Evolutionary conservation across 2,113 vertebrate genomes (phyloP), one percentile per base, ranked within the genome.

Genomic region (Chauna torquata): DNA sequence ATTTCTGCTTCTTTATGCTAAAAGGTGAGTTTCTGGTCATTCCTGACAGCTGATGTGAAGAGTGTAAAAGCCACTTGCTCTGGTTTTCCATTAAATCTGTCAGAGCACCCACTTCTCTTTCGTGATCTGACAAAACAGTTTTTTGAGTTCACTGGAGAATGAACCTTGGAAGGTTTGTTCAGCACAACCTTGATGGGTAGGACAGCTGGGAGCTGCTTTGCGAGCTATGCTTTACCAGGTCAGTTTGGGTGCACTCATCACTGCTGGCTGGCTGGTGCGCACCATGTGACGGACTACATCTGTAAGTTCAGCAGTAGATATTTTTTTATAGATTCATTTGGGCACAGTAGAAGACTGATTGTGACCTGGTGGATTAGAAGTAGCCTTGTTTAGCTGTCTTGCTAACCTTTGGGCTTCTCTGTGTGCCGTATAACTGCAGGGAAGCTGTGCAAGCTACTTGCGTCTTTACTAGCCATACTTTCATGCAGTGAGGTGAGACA

Each of bases 11-110:
- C 30, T 82, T 92, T 76, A 32, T 82, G 91, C 62, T 95, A 90
- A 95, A 95, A 93, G 87, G 76, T 95, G 72, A 96, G 24, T 62
- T 87, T 90, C 79, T 11, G 52, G 87, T 95, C 82, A 82, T 62
- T 94, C 70, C 57, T 55, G 83, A 89, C 23, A 36, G 61, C 44
- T 94, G 75, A 82, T 54, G 54, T 61, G 45, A 62, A 62, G 5
- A 88, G 28, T 0, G 0, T 71, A 55, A 83, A 81, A 82, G 5
- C 15, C n/a, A 3, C 55, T 86, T 83, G 30, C 9, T 62, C 28
- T 70, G 57, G 14, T 78, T 96, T 94, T 90, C 83, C 61, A 45
- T 91, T 86, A 83, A 44, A 82, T 23, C 61, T 79, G 58, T 86
- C 87, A 88, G 69, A 95, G 28, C 23, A 10, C 23, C 25, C 64